Percentiles rank a stretch among this genome's conserved stretches.
These are phyloP conservation scores for Ancistrus triradiatus DNA, from an alignment of 2,113 vertebrate species.

Conservation along the genomic window DNA sequence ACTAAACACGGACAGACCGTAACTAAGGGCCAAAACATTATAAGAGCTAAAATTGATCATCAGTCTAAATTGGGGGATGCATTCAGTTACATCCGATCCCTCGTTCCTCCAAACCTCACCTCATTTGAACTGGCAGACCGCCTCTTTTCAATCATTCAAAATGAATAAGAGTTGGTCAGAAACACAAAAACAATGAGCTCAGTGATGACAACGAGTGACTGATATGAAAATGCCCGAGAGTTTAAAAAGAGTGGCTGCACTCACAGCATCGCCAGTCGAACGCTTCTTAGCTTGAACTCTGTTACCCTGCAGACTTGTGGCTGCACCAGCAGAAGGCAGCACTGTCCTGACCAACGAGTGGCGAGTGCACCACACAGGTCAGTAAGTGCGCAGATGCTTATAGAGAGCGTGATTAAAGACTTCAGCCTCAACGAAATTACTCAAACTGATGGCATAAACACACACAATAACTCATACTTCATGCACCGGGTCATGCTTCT, in stretches of 20 bases:
- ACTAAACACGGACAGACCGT: no score
- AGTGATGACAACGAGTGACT: not conserved
- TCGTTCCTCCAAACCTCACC: no score
- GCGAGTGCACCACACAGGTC: not conserved
- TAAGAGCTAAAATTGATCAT: no score
- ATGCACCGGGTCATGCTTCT: not conserved
- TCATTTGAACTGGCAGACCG: not conserved
- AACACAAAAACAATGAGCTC: not conserved
- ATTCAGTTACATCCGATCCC: no score
- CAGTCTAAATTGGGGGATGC: no score
- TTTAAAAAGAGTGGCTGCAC: not conserved
- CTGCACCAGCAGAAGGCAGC: conserved; percentile 55
- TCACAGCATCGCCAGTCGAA: no score
- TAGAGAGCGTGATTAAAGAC: not conserved
- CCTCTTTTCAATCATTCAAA: not conserved
- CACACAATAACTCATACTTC: not conserved
- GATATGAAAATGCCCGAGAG: not conserved
- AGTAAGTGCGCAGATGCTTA: conserved; percentile 14
- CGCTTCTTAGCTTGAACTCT: conserved; percentile 1
- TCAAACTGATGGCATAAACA: not conserved
- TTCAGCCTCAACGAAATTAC: not conserved
- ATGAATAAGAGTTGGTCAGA: not conserved
- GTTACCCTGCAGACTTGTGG: not conserved
- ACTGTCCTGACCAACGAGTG: conserved; percentile 25
- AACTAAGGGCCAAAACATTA: no score